Percentiles rank a stretch among this genome's conserved stretches.
These are phyloP conservation scores for Plecotus auritus DNA, from an alignment of 2,113 vertebrate genomes.

Conservation along the genomic window DNA sequence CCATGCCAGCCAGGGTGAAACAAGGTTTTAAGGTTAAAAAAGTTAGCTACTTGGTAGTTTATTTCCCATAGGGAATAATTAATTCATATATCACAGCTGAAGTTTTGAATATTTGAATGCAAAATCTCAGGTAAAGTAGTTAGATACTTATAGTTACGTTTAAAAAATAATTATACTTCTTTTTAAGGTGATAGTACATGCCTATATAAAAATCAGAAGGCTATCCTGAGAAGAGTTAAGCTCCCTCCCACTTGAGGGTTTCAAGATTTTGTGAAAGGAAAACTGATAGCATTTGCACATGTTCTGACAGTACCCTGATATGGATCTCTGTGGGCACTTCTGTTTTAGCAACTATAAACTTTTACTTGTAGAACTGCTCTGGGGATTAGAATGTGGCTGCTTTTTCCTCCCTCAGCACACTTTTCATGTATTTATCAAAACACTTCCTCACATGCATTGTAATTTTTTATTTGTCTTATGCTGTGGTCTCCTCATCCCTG, in stretches of 20 bases:
- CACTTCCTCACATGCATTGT: background rate
- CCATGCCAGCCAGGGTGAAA: background rate
- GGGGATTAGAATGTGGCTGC: background rate
- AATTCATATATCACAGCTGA: background rate
- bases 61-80: background rate
- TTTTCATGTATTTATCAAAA: background rate
- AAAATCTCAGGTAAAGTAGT: background rate
- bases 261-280: slow-evolving; percentile 9
- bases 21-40: background rate
- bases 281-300: background rate
- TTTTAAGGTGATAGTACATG: background rate
- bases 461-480: background rate
- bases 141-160: background rate
- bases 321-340: background rate
- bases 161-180: background rate
- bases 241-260: background rate
- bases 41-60: background rate
- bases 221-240: background rate
- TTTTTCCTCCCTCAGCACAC: background rate
- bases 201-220: background rate
- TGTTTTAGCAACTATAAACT: background rate
- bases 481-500: background rate
- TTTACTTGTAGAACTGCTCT: background rate
- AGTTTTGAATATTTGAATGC: background rate
- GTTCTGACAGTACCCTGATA: background rate